Evolutionary conservation across 2,797 vertebrate genomes (phyloP), one percentile per base, ranked within the genome.

Genomic region (Lates japonicus): DNA sequence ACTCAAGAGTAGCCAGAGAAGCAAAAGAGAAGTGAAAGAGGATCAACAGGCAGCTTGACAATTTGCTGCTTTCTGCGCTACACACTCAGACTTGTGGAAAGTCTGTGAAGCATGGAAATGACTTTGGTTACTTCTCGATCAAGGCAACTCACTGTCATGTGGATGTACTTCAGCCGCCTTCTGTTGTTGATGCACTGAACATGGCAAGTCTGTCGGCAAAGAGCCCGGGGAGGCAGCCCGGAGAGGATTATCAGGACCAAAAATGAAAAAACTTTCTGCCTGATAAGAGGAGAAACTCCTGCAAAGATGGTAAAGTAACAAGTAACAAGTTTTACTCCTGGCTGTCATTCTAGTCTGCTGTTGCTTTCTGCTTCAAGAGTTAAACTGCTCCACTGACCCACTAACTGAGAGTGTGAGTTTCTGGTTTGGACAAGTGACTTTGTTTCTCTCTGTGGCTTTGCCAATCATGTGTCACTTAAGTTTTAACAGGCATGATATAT

Each of bases 231-330:
- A 85, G 78, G 82, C 81, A 84, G 62, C 78, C 83, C 71, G 76
- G 59, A 80, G 77, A 81, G 92, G 90, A 94, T 87, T 83, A 86
- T 82, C 76, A 72, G 71, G 80, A 70, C 11, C 78, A 79, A 88
- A 80, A 81, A 91, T 94, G 93, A 93, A 68, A 76, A 77, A 81
- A 70, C 44, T 31, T 82, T 90, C 76, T 81, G 74, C 66, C 61
- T 87, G 76, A 58, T 86, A 86, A 44, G 82, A 80, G 67, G 76
- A 89, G 54, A 92, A 54, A 75, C 84, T 70, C 66, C 87, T 75
- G 70, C 81, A 84, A 95, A 94, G 70, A 96, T 96, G 95, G 95
- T 96, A 93, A 90, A 84, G 90, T 88, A 89, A 72, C 62, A 55
- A 29, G 12, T 42, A 42, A 62, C 49, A 55, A 31, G 60, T 82